Base-by-base conservation (phyloP, 2,797 vertebrate genomes). In the Hemibagrus guttatus region DNA sequence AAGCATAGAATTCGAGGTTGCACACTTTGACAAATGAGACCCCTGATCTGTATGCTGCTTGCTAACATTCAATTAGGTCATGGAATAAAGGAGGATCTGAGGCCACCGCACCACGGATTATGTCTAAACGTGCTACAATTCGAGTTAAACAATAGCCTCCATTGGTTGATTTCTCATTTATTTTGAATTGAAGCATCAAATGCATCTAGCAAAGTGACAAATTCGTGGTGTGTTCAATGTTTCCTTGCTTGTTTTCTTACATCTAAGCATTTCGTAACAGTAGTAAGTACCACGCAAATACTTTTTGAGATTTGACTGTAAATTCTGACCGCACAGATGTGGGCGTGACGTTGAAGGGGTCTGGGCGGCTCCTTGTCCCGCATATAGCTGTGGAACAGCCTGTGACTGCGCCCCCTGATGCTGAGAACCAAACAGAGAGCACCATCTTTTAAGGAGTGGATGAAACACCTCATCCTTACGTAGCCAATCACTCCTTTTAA, bases 351-450 rank as follows among this genome's bases (percentile, higher is more conserved):
- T 78, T 95, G 59, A 95, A 95, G 91, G 96, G 96, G 89, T 92
- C 92, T 79, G 95, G 94, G 91, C 92, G 92, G 90, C 93, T 88
- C 90, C 35, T 95, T 91, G 90, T 96, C 87, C 91, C 96, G 2
- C 96, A 95, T 90, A 91, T 92, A 87, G 91, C 90, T 46, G 81
- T 90, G 86, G 96, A 97, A 91, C 86, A 89, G 83, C 28, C 75
- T 13, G 56, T 46, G 39, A 88, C 90, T 94, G 5, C 11, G 0
- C 11, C 90, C 83, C 88, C 93, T 72, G 93, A 96, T 46, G 87
- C 95, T 2, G 92, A 95, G 83, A 91, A 87, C 13, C 94, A 96
- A 1, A 92, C 95, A 0, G 97, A 99, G 90, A 98, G 95, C 93
- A 99, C 98, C 0, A 91, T 93, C 91, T 94, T 99, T 93, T 99